A percentile compares a stretch with the other conserved stretches of the same genome.
These are phyloP conservation scores for Lasioglossum calceatum DNA, from an alignment of 2,888 invertebrate genomes.

Conservation along the genomic window DNA sequence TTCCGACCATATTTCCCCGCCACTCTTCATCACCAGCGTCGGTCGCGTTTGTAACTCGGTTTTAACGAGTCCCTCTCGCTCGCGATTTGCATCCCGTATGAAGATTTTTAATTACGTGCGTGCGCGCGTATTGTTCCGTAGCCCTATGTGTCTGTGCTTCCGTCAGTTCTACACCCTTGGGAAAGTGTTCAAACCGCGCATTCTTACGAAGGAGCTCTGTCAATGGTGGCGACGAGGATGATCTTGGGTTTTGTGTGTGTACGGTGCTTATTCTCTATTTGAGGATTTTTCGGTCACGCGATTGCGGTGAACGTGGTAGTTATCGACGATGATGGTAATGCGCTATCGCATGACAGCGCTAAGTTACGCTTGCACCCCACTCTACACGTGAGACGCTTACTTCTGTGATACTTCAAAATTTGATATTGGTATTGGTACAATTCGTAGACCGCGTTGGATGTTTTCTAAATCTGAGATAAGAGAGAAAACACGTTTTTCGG, in stretches of 20 bases:
- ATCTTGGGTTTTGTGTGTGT: not conserved
- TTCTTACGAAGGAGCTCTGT: not conserved
- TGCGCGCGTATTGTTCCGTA: not conserved
- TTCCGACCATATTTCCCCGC: not conserved
- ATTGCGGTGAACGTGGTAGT: too few relatives aligned
- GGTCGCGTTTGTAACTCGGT: not conserved
- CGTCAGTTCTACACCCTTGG: not conserved
- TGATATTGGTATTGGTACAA: too few relatives aligned
- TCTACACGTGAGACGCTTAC: too few relatives aligned
- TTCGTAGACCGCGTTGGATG: too few relatives aligned
- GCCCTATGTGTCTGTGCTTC: not conserved
- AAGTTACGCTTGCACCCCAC: too few relatives aligned
- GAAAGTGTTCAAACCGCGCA: not conserved
- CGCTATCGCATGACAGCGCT: too few relatives aligned
- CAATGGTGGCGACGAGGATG: not conserved
- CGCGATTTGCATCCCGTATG: constrained; percentile 10
- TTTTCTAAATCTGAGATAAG: too few relatives aligned
- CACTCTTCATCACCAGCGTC: not conserved
- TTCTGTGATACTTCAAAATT: too few relatives aligned
- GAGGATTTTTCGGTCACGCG: not conserved
- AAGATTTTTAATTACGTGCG: constrained; percentile 5
- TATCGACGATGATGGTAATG: not conserved
- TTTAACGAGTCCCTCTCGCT: constrained; percentile 20
- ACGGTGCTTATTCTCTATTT: not conserved
- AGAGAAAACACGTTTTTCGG: too few relatives aligned